Percentiles rank a stretch among this genome's conserved stretches.
These are phyloP conservation scores for Phalacrocorax carbo DNA, from an alignment of 2,113 vertebrate species.

Conservation along the genomic window DNA sequence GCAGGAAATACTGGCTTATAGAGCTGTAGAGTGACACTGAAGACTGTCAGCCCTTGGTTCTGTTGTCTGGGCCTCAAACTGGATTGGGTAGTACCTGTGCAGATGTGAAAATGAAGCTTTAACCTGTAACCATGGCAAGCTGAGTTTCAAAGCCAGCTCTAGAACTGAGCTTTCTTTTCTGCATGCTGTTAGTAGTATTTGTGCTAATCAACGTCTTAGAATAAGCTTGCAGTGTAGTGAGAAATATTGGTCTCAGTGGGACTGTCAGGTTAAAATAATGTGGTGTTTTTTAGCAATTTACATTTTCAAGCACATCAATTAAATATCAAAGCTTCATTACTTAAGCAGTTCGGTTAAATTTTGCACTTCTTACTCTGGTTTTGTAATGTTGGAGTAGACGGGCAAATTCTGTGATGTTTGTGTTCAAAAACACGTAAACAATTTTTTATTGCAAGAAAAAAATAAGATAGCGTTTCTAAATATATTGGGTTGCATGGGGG, in stretches of 20 bases:
- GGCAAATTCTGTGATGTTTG: not conserved
- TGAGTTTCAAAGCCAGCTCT: not conserved
- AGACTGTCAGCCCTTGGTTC: not conserved
- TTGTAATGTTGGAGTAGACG: not conserved
- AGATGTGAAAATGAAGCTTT: not conserved
- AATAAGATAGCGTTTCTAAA: not conserved
- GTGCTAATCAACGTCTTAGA: not conserved
- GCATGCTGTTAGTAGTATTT: not conserved
- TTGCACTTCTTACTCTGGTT: not conserved
- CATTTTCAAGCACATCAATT: not conserved
- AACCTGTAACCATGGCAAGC: not conserved
- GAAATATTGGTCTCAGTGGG: not conserved
- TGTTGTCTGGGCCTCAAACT: not conserved
- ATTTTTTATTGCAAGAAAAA: not conserved
- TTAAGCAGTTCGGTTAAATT: not conserved
- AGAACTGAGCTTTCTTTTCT: not conserved
- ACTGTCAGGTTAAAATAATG: not conserved
- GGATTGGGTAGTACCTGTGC: not conserved
- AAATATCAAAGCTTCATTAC: conserved; percentile 3
- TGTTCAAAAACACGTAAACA: not conserved
- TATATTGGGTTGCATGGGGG: not conserved
- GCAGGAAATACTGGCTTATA: not conserved
- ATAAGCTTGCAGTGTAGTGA: not conserved
- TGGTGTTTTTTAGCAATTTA: not conserved
- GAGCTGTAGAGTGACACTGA: not conserved